Evolutionary conservation across 2,113 vertebrate genomes (phyloP).

Genomic region (Shinisaurus crocodilurus): DNA sequence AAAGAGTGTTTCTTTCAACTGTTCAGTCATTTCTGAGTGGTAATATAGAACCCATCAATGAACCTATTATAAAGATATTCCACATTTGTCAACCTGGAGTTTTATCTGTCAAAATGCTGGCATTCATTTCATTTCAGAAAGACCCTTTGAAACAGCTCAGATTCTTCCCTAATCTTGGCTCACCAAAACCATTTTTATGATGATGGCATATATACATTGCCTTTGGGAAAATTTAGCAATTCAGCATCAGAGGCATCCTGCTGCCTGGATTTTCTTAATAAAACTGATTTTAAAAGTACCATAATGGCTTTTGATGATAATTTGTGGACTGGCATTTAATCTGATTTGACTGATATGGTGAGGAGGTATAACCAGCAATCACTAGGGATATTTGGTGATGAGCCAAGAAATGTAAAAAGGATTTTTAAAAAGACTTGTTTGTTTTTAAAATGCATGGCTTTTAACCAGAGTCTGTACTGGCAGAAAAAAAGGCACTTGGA

Average conservation of each 20-base stretch:
- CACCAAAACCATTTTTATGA: not conserved
- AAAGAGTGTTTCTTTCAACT: not conserved
- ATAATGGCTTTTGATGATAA: not conserved
- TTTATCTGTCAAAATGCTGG: slow-evolving; percentile 17
- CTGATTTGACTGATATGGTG: not conserved
- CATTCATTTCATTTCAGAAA: not conserved
- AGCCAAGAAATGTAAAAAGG: not conserved
- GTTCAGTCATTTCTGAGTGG: not conserved
- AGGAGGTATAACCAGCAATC: not conserved
- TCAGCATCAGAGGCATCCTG: not conserved
- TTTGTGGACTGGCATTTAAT: not conserved
- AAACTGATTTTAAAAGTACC: not conserved
- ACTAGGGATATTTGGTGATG: not conserved
- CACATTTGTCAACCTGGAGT: slow-evolving; percentile 5
- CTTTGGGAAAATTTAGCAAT: not conserved
- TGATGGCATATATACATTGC: not conserved
- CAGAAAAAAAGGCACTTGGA: not conserved
- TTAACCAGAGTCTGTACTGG: not conserved
- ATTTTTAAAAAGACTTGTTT: not conserved
- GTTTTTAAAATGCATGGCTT: not conserved
- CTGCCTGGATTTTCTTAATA: not conserved
- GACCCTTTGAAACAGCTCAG: not conserved
- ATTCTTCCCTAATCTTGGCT: not conserved
- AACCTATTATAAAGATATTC: not conserved
- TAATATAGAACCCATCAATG: not conserved